Evolutionary conservation across 2,888 invertebrate species (phyloP), one percentile per base, ranked within the genome.

Genomic region (Digitonthophagus gazella): DNA sequence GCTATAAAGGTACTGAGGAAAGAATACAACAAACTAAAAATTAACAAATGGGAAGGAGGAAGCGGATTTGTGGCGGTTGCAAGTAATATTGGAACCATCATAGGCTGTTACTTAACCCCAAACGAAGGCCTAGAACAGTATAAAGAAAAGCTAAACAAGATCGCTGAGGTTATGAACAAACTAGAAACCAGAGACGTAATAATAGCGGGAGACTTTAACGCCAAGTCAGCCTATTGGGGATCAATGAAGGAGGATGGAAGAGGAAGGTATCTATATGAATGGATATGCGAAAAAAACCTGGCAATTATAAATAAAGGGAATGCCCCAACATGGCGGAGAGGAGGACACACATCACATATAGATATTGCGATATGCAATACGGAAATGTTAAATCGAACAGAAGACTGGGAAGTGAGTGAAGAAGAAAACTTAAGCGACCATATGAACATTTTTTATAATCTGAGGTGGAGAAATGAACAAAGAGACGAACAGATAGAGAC

Each of bases 141-240:
- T 14, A 11, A 57, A 57, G 16, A 1, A 57, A 57, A 2, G 16
- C 57, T 57, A n/a, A n/a, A n/a, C n/a, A n/a, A n/a, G n/a, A n/a
- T n/a, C n/a, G n/a, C n/a, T n/a, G n/a, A n/a, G 6, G 3, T 4
- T 4, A 22, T 22, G 3, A 22, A 6, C 3, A 22, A 22, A 22
- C 3, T 11, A 8, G 14, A n/a, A 5, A n/a, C 14, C 1, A 44
- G 6, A 6, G 54, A 63, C 15, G n/a, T 11, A 18, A 4, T 68
- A 0, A n/a, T 68, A 14, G 20, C 20, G 0, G 71, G 66, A 15
- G 68, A 71, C 44, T 71, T 71, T 19, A 68, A 71, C 54, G 68
- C 71, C 1, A 68, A 68, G 22, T 28, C 22, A 1, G 15, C 28
- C 15, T 11, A 14, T 1, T 71, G 71, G 71, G 70, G 68, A 57